Base-by-base conservation (phyloP, 2,797 vertebrate species). In the Sebastes iracundus region DNA sequence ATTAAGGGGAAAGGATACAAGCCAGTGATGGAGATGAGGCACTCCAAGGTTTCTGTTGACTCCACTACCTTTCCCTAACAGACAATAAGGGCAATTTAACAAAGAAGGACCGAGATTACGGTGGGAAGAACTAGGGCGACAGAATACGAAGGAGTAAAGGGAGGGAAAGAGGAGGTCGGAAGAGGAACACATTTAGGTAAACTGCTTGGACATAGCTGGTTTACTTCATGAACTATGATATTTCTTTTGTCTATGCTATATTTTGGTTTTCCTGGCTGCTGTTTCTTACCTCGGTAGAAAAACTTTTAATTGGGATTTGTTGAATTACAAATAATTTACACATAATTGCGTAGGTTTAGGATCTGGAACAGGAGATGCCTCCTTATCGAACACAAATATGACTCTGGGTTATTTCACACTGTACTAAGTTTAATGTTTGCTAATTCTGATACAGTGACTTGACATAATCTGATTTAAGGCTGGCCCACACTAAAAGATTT, bases 1-100 rank as follows among this genome's bases (percentile, higher is more conserved):
- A 64, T 77, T 79, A 67, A 76, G 72, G 62, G 42, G 27, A 73
- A 78, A 30, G 77, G 53, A 88, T 42, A 58, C n/a, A 70, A 49
- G 76, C 58, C 53, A 53, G 62, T 79, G 52, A 53, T n/a, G 52
- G 35, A 75, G 75, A 82, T 38, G 58, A 78, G 55, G 52, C 52
- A 32, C 6, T 80, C 52, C 35, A 52, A n/a, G 18, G 62, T 28
- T 65, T 69, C 59, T 80, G 64, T 70, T 63, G 25, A 78, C 55
- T 59, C 13, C 18, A 61, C n/a, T 25, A 23, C 20, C 25, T 52
- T 79, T 77, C 30, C 9, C 25, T 27, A 25, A 53, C 53, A 75
- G 27, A 71, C 32, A 83, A 69, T 2, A 5, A 65, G 65, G 35
- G 46, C 22, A 73, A 22, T 60, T 52, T 60, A 30, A 7, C 25